Base-by-base conservation (phyloP, 2,888 invertebrate genomes). In the Sipha maydis region DNA sequence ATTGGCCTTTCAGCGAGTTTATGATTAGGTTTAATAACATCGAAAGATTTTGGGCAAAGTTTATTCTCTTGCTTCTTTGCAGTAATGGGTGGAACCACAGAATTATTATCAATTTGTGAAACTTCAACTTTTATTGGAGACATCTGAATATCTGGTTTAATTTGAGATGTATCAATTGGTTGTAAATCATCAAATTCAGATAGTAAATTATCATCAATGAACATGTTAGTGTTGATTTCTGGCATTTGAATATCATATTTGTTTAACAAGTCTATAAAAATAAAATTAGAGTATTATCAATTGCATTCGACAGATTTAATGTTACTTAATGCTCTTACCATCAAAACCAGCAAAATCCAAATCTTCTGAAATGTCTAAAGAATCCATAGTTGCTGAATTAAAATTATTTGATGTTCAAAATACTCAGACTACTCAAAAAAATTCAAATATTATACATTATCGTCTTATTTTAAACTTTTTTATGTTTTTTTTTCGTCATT, bases 141-240 rank as follows among this genome's bases (percentile, higher is more conserved):
- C 7, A 73, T 56, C 2, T 80, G 56, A 25, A 79, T 28, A 14
- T 86, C 56, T 28, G 48, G 79, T 73, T 86, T 79, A 41, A 79
- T 80, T 48, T 67, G 14, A 31, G 80, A 48, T 3, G 82, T 17
- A 61, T 80, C 73, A 34, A 82, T 54, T 61, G 79, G 38, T 19
- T 82, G 80, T 48, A 88, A 82, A 80, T 86, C 88, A 67, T 82
- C 82, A 48, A 88, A 88, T 8, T 88, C 88, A 3, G 88, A 82
- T 31, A 88, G 67, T 67, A 88, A 82, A 48, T 48, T 67, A 67
- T 88, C 88, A 25, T 82, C 88, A 0, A 61, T 82, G 19, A 88
- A 88, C 48, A 88, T 1, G 61, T 88, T 88, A 14, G 88, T 88
- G n/a, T 88, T 67, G 28, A 88, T 75, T 48, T 88, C 88, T 9